These are phyloP conservation scores for Mesorhabditis belari DNA, from an alignment of 2,888 invertebrate genomes.

Conservation along the genomic window DNA sequence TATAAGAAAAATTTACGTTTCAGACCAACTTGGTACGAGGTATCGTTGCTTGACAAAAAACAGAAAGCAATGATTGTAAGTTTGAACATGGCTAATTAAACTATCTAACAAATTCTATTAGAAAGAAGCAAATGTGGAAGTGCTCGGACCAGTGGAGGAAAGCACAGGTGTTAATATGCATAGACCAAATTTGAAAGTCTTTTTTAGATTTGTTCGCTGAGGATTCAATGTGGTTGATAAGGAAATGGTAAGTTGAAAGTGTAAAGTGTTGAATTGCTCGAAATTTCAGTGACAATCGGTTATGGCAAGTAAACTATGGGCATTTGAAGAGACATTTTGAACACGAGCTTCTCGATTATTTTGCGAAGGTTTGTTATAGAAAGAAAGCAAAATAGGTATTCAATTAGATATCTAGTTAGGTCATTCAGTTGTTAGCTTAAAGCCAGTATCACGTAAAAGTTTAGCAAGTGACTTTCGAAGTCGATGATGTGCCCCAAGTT, in stretches of 20 bases:
- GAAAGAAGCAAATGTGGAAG: neutral
- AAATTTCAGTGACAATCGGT: neutral
- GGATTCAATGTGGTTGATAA: neutral
- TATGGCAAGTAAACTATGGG: neutral
- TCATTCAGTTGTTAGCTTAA: too few species aligned
- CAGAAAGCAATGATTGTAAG: neutral
- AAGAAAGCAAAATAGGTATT: too few species aligned
- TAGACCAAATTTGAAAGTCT: neutral
- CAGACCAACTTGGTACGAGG: neutral
- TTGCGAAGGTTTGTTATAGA: neutral
- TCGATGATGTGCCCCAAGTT: too few species aligned
- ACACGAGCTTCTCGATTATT: neutral
- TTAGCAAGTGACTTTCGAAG: too few species aligned
- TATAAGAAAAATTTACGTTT: neutral
- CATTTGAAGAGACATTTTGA: neutral
- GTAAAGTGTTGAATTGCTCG: neutral
- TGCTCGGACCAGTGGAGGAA: neutral
- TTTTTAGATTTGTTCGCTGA: neutral
- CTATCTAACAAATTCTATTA: neutral
- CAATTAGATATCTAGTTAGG: too few species aligned
- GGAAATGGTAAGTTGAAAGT: neutral
- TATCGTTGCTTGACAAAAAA: neutral
- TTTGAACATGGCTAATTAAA: too few species aligned
- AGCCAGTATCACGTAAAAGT: too few species aligned
- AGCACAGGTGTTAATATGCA: neutral